phyloP scores from a whole-genome alignment of 2,113 vertebrate species.

The Gnathonemus echidnorhynchus region DNA sequence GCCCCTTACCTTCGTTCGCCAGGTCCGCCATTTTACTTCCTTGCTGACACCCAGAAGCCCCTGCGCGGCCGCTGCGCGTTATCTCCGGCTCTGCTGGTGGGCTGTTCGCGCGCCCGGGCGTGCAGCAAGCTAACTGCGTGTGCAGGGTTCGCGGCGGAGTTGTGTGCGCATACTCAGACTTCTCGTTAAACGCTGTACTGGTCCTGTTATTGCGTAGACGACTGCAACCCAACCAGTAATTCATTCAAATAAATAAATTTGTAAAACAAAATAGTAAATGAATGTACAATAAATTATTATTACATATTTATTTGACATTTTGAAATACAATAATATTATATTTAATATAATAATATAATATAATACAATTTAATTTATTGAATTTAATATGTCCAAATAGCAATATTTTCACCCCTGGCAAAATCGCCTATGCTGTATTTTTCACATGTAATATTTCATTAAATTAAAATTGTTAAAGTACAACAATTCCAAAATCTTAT shows the following conservation, averaged over 20 bases:
- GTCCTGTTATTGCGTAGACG: not conserved
- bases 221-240: not conserved
- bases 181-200: not conserved
- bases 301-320: not conserved
- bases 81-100: slow-evolving; percentile 20
- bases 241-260: not conserved
- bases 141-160: not conserved
- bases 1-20: slow-evolving; percentile 78
- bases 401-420: not conserved
- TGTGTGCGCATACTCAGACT: not conserved
- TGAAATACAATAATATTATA: not conserved
- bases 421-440: not conserved
- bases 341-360: not conserved
- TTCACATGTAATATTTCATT: not conserved
- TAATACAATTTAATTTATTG: not conserved
- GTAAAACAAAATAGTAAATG: not conserved
- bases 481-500: not conserved
- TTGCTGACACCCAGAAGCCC: slow-evolving; percentile 73
- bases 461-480: not conserved
- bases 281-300: not conserved
- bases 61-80: slow-evolving; percentile 47
- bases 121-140: not conserved
- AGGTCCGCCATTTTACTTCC: slow-evolving; percentile 83
- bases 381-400: not conserved
- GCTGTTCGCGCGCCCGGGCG: not conserved